Evolutionary conservation across 2,113 vertebrate species (phyloP), one percentile per base, ranked within the genome.

Genomic region (Meles meles): DNA sequence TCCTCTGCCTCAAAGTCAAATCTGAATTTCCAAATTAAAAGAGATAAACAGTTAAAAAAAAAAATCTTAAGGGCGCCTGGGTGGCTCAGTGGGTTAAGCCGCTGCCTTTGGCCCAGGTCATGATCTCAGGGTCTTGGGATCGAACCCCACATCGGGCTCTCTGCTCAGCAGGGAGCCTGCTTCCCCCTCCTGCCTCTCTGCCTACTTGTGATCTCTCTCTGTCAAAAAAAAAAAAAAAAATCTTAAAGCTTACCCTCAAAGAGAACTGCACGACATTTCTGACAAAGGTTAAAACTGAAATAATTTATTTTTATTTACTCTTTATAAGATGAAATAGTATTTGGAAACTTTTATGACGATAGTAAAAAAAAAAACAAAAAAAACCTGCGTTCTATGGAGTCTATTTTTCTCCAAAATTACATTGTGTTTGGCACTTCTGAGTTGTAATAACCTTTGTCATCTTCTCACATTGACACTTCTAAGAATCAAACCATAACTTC

Each of bases 281-380:
- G 42, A 7, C 3, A 96, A 96, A 76, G 27, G 3, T 17, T 71
- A 80, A 65, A 20, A 93, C 14, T 15, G 9, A 52, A 86, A 96
- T 95, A 93, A 90, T 87, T 85, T 90, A 27, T 76, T 93, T 65
- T 77, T 55, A 96, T 34, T 9, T 90, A 6, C 9, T 89, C 1
- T 94, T 95, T 97, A 37, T 37, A 39, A 95, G 69, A 74, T 83
- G 69, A 93, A 94, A 52, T 21, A 82, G 94, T 86, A 90, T 59
- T 29, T 71, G 20, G 42, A 83, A 93, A 96, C 18, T 59, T 29
- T 96, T 90, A 14, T 76, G 37, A 37, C 47, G 52, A 6, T 4
- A 74, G 29, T 86, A 25, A 25, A 57, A 57, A 21, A 74, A 61
- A 71, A 3, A 52, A 49, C 13, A 49, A 49, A 2, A 49, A 49